phyloP scores from a whole-genome alignment of 1,140 invertebrate genomes.

The Cydia pomonella region DNA sequence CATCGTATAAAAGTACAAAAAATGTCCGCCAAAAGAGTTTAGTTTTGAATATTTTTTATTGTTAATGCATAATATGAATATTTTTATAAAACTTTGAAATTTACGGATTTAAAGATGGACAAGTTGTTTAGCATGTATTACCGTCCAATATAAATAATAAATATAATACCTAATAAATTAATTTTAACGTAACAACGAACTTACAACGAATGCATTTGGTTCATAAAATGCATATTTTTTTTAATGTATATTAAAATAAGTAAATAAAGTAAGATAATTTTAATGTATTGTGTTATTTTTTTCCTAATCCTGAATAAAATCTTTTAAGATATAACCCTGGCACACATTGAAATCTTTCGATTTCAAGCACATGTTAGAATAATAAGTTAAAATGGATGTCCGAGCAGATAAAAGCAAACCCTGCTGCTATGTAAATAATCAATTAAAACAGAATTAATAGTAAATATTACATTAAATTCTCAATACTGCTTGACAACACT shows the following conservation, averaged over 20 bases:
- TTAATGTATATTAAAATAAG: neutral
- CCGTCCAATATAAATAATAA: neutral
- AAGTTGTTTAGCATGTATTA: neutral
- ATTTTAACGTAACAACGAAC: slow-evolving; percentile 23
- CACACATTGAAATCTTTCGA: too few species aligned
- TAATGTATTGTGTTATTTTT: neutral
- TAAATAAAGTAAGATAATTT: slow-evolving; percentile 30
- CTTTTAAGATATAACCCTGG: too few species aligned
- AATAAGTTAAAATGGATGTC: too few species aligned
- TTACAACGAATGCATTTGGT: slow-evolving; percentile 31
- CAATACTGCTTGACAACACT: too few species aligned
- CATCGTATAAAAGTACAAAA: slow-evolving; percentile 27
- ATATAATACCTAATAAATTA: slow-evolving; percentile 1
- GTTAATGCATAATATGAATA: neutral
- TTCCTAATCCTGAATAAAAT: neutral
- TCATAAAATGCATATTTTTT: slow-evolving; percentile 15
- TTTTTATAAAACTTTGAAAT: neutral
- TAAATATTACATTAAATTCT: too few species aligned
- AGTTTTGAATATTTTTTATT: slow-evolving; percentile 9
- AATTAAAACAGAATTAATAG: too few species aligned
- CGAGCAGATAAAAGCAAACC: too few species aligned
- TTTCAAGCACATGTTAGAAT: too few species aligned
- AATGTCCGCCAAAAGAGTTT: neutral
- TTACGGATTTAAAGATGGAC: neutral
- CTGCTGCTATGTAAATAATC: too few species aligned